Percentiles rank a stretch among this genome's conserved stretches.
phyloP scores from a whole-genome alignment of 2,888 invertebrate genomes.

The Lepidocyrtinus sp. region DNA sequence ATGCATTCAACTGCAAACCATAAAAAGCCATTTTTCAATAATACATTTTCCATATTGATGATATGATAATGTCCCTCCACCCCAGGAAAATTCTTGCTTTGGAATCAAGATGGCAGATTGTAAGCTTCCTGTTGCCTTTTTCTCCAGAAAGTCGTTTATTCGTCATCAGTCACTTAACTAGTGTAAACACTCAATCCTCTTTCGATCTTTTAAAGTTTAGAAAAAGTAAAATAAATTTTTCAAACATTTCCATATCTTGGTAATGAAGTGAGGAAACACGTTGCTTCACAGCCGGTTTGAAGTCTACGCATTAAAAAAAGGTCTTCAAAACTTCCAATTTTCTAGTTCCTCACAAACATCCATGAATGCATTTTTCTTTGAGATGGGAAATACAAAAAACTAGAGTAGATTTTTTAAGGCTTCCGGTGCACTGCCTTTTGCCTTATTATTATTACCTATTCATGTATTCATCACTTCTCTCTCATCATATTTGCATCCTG shows the following conservation, averaged over 20 bases:
- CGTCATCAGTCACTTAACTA: constrained; percentile 21
- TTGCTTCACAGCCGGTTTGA: background rate
- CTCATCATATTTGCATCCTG: background rate
- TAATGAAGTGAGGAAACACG: background rate
- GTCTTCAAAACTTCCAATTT: background rate
- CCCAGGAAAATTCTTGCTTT: background rate
- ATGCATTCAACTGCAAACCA: background rate
- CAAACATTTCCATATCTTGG: background rate
- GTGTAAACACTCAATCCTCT: constrained; percentile 4
- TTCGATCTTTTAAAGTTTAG: too few species aligned
- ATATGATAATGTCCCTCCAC: background rate
- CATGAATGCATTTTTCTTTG: background rate
- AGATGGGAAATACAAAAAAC: background rate
- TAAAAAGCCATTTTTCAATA: background rate
- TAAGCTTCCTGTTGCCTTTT: background rate
- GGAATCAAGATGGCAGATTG: background rate
- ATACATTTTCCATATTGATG: background rate
- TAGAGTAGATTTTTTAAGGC: background rate
- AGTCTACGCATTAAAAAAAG: too few species aligned
- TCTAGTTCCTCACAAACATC: background rate
- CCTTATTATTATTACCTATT: background rate
- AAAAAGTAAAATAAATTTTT: background rate
- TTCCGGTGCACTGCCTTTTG: background rate
- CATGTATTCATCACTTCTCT: background rate
- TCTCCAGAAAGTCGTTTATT: constrained; percentile 12